Evolutionary conservation across 2,888 invertebrate species (phyloP), one percentile per base, ranked within the genome.

Genomic region (Operophtera brumata): DNA sequence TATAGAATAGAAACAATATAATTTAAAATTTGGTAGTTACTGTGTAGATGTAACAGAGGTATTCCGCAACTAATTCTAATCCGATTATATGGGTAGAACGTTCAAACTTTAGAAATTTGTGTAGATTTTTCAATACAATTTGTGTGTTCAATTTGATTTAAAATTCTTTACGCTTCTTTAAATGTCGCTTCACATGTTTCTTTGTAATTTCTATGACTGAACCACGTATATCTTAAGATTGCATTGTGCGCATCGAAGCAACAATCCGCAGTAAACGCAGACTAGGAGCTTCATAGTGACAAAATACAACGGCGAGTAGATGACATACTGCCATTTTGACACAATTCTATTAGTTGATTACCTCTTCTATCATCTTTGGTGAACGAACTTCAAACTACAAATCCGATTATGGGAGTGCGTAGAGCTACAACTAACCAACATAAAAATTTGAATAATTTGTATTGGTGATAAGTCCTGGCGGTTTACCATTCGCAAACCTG

Each of bases 381-480:
- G 20, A 20, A 77, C 77, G 76, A 66, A 66, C 77, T 80, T 80
- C 83, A 81, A 84, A 86, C 86, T 79, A 82, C 80, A 86, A 86
- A 84, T 84, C 62, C 55, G 62, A 51, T 44, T 62, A 67, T 62
- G 59, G 56, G 64, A 73, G 78, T 75, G 75, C 76, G 77, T 73
- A 8, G 68, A 54, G 69, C 72, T 68, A 68, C 73, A 73, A 75
- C 72, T 71, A 65, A 67, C 70, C 73, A 78, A 78, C 77, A 82
- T 79, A 82, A 77, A 79, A 82, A 84, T 78, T 80, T 84, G 80
- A 84, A 86, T 86, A 87, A 88, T 89, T 87, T 87, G 81, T 86
- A 88, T 88, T 87, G 82, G 84, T 86, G 81, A 89, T 89, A 85
- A 83, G 80, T 77, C 75, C 72, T 76, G 70, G 67, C 68, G 71